Percentiles rank a stretch among this genome's conserved stretches.
phyloP scores from a whole-genome alignment of 2,113 vertebrate genomes.

The Forbesichthys papilliferus region DNA sequence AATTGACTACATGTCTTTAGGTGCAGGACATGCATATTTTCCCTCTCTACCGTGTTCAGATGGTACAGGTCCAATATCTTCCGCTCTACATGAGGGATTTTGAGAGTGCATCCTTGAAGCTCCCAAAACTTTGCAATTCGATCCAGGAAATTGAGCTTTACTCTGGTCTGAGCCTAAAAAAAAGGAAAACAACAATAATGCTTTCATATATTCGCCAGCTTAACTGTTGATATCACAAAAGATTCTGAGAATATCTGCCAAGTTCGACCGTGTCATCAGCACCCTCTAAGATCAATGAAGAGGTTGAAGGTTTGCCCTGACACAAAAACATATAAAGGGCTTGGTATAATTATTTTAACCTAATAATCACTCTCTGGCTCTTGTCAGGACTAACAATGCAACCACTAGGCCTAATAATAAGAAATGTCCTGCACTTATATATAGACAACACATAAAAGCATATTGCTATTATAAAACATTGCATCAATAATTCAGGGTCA shows the following conservation, averaged over 20 bases:
- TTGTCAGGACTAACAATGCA: too few relatives aligned
- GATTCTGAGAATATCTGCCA: background rate
- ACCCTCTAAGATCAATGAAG: too few relatives aligned
- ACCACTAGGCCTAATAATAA: too few relatives aligned
- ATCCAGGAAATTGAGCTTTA: constrained; percentile 97
- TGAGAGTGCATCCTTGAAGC: constrained; percentile 93
- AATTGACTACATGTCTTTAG: background rate
- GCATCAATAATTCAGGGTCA: background rate
- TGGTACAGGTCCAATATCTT: constrained; percentile 96
- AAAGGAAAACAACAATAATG: background rate
- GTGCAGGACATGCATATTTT: background rate
- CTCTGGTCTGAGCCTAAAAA: constrained; percentile 93
- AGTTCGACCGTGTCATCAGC: background rate
- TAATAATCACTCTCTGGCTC: too few relatives aligned
- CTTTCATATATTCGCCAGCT: background rate
- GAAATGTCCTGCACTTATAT: background rate
- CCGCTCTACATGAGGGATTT: constrained; percentile 96
- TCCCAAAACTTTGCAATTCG: constrained; percentile 99
- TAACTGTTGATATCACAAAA: background rate
- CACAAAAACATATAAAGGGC: too few relatives aligned
- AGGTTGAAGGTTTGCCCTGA: too few relatives aligned
- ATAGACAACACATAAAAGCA: background rate
- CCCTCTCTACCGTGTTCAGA: constrained; percentile 85
- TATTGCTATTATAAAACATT: background rate
- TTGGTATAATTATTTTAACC: too few relatives aligned